Evolutionary conservation across 2,888 invertebrate genomes (phyloP).

Genomic region (Rhyacophila evoluta): DNA sequence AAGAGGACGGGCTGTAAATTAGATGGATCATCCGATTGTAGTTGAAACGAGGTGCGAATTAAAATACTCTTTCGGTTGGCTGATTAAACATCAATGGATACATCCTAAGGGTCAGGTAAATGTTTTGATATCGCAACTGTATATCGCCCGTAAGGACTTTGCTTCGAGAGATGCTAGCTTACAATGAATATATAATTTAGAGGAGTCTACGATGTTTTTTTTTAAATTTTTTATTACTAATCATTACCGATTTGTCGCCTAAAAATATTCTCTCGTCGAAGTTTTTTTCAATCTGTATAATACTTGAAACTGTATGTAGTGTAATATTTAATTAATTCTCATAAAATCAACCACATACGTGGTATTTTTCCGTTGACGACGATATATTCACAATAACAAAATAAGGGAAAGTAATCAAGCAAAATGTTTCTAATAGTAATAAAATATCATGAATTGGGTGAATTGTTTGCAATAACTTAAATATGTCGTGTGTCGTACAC

Average conservation of each 20-base stretch:
- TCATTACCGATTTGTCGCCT: too few relatives aligned
- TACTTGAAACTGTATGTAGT: too few relatives aligned
- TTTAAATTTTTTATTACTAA: too few relatives aligned
- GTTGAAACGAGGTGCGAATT: constrained; percentile 39
- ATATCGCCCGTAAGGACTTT: background rate
- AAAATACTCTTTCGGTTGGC: constrained; percentile 17
- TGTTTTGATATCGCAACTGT: background rate
- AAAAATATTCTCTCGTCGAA: too few relatives aligned
- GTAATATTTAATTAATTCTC: too few relatives aligned
- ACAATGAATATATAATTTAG: too few relatives aligned
- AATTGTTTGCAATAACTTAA: background rate
- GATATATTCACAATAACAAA: too few relatives aligned
- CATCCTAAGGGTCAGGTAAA: constrained; percentile 22
- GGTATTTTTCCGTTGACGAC: too few relatives aligned
- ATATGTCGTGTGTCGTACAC: background rate
- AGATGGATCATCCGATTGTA: constrained; percentile 42
- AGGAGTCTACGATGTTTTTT: too few relatives aligned
- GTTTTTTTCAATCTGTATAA: too few relatives aligned
- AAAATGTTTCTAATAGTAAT: background rate
- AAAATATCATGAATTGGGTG: background rate
- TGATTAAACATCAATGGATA: constrained; percentile 22
- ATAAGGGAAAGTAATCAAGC: too few relatives aligned
- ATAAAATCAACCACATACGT: too few relatives aligned
- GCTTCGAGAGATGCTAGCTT: background rate
- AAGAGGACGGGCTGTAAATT: constrained; percentile 47